These are phyloP conservation scores for Mayetiola destructor DNA, from an alignment of 2,888 invertebrate genomes.

Conservation along the genomic window DNA sequence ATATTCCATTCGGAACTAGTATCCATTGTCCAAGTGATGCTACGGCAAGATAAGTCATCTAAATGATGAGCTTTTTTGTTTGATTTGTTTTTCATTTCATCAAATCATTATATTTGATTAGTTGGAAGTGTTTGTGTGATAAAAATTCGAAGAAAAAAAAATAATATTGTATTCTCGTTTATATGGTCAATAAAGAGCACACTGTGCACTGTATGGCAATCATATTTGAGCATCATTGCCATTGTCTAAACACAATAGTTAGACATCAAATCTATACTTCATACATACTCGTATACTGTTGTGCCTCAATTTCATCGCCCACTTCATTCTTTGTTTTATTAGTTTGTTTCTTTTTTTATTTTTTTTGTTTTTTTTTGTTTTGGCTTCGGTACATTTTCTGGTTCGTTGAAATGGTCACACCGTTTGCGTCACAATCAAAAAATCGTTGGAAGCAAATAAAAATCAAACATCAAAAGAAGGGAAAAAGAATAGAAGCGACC, in stretches of 20 bases:
- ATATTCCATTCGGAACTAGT: too few species aligned
- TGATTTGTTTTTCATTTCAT: too few species aligned
- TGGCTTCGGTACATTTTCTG: background rate
- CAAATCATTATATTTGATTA: too few species aligned
- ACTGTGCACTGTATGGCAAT: background rate
- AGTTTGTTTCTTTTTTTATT: background rate
- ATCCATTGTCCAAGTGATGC: too few species aligned
- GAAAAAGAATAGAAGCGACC: too few species aligned
- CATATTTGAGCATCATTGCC: background rate
- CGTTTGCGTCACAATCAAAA: constrained; percentile 4
- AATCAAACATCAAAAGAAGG: background rate
- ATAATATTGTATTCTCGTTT: background rate
- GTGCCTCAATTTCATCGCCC: too few species aligned
- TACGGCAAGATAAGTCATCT: too few species aligned
- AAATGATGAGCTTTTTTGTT: too few species aligned
- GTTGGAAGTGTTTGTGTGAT: too few species aligned
- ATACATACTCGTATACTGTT: background rate
- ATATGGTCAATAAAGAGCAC: constrained; percentile 9
- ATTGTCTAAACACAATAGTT: background rate
- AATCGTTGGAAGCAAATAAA: constrained; percentile 11
- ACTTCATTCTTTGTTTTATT: background rate
- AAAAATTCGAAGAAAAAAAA: too few species aligned
- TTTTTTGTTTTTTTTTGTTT: background rate
- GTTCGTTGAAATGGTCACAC: background rate
- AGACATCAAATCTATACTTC: constrained; percentile 7